These are phyloP conservation scores for Epinephelus lanceolatus DNA, from an alignment of 2,113 vertebrate species.

Conservation along the genomic window DNA sequence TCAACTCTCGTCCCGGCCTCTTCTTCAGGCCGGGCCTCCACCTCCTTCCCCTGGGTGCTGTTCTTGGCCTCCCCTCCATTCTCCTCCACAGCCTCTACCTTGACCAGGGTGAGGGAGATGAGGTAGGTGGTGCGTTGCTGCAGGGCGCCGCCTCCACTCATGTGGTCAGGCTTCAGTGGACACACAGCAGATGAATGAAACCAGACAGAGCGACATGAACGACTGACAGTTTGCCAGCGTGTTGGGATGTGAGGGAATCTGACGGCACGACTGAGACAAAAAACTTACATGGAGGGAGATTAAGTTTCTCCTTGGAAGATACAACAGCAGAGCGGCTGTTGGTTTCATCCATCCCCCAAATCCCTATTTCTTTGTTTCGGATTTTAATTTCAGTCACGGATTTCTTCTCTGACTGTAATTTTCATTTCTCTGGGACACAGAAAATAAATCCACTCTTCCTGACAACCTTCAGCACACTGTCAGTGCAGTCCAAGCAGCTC, in stretches of 20 bases:
- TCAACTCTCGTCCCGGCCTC: slow-evolving; percentile 18
- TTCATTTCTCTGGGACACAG: slow-evolving; percentile 26
- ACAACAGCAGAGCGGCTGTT: slow-evolving; percentile 46
- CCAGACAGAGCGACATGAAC: slow-evolving; percentile 50
- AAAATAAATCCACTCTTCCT: slow-evolving; percentile 34
- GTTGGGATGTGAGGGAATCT: slow-evolving; percentile 47
- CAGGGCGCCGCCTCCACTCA: slow-evolving; percentile 89
- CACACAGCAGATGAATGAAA: slow-evolving; percentile 73
- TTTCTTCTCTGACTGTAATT: slow-evolving; percentile 15
- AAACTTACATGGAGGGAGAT: slow-evolving; percentile 48
- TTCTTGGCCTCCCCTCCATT: slow-evolving; percentile 79
- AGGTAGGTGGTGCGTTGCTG: slow-evolving; percentile 96
- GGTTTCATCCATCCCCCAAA: slow-evolving; percentile 69
- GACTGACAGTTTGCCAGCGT: slow-evolving; percentile 43
- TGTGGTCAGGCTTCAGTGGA: slow-evolving; percentile 83
- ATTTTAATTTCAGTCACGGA: slow-evolving; percentile 43
- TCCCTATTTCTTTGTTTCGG: slow-evolving; percentile 48
- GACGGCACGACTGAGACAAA: slow-evolving; percentile 30
- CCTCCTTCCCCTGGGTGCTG: slow-evolving; percentile 63
- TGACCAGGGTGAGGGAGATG: slow-evolving; percentile 96
- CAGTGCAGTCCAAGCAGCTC: slow-evolving; percentile 39
- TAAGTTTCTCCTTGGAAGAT: slow-evolving; percentile 71
- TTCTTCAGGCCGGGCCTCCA: slow-evolving; percentile 15
- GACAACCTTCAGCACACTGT: slow-evolving; percentile 54
- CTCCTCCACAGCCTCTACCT: slow-evolving; percentile 89